A percentile compares a stretch with the other conserved stretches of the same genome.
Evolutionary conservation across 1,140 invertebrate species (phyloP).

Genomic region (Pseudomyrmex gracilis): DNA sequence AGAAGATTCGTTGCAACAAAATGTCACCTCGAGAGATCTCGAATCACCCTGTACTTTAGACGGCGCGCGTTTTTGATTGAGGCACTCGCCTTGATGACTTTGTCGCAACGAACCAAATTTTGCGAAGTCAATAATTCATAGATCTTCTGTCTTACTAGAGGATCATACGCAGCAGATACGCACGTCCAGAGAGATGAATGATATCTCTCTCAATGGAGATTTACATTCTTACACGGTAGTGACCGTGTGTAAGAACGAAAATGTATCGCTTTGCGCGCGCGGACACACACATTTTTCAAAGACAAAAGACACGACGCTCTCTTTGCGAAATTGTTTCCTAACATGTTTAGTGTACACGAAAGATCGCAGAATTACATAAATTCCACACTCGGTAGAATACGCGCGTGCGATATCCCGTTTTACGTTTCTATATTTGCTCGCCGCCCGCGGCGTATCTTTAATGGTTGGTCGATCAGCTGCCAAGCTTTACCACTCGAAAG

Average conservation of each 20-base stretch:
- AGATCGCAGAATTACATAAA: constrained; percentile 1
- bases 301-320: not conserved
- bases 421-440: constrained; percentile 38
- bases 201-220: no score
- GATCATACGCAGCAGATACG: no score
- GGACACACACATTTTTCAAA: not conserved
- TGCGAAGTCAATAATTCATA: no score
- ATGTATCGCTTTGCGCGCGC: not conserved
- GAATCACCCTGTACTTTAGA: no score
- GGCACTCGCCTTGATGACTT: not conserved
- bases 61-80: not conserved
- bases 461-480: constrained; percentile 43
- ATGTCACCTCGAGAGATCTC: no score
- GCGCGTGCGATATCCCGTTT: not conserved
- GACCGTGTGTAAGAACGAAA: not conserved
- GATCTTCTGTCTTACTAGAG: no score
- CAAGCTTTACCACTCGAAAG: constrained; percentile 55
- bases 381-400: not conserved
- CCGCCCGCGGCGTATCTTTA: constrained; percentile 27
- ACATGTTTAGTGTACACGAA: not conserved
- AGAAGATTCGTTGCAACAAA: no score
- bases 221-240: no score
- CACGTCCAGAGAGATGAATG: no score
- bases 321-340: no score
- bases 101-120: no score